Conservation (phyloP, 2,113 vertebrate species). For the Pachypanchax playfairii region DNA sequence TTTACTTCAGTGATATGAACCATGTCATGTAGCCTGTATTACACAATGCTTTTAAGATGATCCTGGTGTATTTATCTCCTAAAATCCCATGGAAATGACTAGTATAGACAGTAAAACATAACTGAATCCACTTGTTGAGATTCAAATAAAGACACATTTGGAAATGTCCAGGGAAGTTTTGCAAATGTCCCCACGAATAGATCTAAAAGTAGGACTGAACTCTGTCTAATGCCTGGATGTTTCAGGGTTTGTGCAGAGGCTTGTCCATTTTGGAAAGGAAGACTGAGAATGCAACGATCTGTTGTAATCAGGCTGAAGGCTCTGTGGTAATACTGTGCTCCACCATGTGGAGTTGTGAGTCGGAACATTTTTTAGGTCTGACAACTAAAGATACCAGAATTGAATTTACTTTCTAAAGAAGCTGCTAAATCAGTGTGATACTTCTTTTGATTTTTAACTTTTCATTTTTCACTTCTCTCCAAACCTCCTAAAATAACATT, state of each 20-base stretch:
- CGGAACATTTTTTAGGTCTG: not conserved
- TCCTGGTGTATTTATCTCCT: too few species aligned
- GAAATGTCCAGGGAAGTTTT: not conserved
- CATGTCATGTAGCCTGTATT: too few species aligned
- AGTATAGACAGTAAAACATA: too few species aligned
- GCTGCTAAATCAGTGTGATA: not conserved
- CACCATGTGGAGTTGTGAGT: not conserved
- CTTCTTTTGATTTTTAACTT: not conserved
- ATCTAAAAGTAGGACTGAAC: not conserved
- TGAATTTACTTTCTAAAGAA: not conserved
- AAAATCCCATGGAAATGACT: too few species aligned
- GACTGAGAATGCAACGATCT: not conserved
- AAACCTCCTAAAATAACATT: too few species aligned
- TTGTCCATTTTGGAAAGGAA: not conserved
- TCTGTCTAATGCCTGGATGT: too few species aligned
- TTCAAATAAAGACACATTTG: too few species aligned
- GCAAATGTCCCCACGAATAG: slow-evolving; percentile 1
- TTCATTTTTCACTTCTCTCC: not conserved
- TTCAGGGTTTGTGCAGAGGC: not conserved
- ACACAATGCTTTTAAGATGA: too few species aligned
- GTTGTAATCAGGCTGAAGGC: not conserved
- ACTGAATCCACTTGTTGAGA: too few species aligned
- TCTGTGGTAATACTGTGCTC: too few species aligned
- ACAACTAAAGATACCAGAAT: not conserved
- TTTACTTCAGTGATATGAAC: not conserved